Evolutionary conservation across 1,140 invertebrate species (phyloP), one percentile per base, ranked within the genome.

Genomic region (Lerema accius): DNA sequence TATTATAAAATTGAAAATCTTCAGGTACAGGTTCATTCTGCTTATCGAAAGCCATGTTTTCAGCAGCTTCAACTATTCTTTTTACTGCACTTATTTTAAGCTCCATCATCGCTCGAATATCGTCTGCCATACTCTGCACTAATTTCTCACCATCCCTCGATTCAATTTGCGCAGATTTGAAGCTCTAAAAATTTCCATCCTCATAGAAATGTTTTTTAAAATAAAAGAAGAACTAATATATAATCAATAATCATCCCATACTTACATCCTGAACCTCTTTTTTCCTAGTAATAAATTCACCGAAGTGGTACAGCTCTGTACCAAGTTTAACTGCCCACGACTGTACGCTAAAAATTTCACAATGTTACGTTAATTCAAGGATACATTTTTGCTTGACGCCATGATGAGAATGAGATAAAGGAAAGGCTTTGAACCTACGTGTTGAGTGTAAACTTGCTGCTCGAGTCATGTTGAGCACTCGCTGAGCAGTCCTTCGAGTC

Each of bases 21-120:
- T 94, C 91, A 10, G 94, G 92, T 1, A 94, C 93, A 16, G 93
- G 92, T 45, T 89, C 88, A 43, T 86, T 88, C 80, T 90, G 88
- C 76, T 89, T 89, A 60, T 90, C 88, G 45, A 94, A 84, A 0
- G 95, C 95, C 69, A 94, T 94, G 60, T 95, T 94, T 77, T 96
- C 95, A 0, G 96, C 96, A 4, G 95, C 94, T 77, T 96, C 95
- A 92, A 96, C 95, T 67, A 96, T 96, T 73, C 96, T 92, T 93
- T 94, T 94, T 11, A 97, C 95, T 9, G 96, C 96, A 64, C 95
- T 95, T 60, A 97, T 94, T 91, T 97, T 97, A 1, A 95, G 92
- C 61, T 95, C 94, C 94, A 96, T 96, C 95, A 97, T 96, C 4
- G 93, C 94, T 69, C 95, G 94, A 58, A 97, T 95, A 67, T 96